These are phyloP conservation scores for Spheniscus mendiculus DNA, from an alignment of 2,113 vertebrate genomes.

Conservation along the genomic window DNA sequence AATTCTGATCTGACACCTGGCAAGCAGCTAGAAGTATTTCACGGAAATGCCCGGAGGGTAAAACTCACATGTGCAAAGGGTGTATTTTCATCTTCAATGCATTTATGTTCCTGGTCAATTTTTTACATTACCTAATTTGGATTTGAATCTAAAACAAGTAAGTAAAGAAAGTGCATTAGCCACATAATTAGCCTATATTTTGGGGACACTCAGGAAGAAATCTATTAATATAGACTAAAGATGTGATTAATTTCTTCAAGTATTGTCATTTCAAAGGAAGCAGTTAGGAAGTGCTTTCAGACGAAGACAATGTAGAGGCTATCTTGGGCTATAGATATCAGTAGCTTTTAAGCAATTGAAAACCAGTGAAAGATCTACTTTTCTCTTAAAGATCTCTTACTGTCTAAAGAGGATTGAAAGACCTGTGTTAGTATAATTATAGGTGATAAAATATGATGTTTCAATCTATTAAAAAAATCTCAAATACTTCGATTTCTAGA, in stretches of 20 bases:
- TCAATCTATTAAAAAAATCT: neutral
- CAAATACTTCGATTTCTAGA: neutral
- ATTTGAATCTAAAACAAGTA: neutral
- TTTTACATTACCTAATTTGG: neutral
- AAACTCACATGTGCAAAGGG: neutral
- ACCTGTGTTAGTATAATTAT: neutral
- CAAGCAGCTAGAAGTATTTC: neutral
- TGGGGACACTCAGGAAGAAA: neutral
- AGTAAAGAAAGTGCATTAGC: neutral
- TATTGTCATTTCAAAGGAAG: neutral
- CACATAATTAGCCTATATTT: neutral
- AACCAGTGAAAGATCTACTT: neutral
- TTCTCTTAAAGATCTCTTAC: neutral
- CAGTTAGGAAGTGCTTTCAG: neutral
- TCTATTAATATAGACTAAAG: neutral
- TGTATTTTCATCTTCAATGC: neutral
- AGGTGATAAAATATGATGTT: neutral
- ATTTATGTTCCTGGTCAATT: neutral
- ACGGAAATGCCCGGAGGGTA: neutral
- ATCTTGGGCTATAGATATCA: neutral
- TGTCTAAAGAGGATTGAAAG: neutral
- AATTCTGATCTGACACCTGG: neutral
- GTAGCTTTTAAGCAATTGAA: neutral
- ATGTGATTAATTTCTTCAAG: neutral
- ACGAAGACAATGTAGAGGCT: neutral